phyloP scores from a whole-genome alignment of 1,140 invertebrate species.

The Cotesia typhae region DNA sequence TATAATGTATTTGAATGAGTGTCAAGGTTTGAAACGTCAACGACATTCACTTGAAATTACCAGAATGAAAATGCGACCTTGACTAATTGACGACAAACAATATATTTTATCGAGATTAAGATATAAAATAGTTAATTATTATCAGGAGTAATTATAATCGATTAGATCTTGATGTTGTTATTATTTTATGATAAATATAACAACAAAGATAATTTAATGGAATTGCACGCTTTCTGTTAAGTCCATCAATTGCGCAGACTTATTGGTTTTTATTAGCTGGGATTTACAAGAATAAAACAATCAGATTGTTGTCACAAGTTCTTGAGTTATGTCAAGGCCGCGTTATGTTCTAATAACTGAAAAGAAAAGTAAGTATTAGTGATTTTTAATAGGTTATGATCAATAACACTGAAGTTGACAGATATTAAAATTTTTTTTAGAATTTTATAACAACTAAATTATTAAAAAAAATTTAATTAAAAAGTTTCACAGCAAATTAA shows the following conservation, averaged over 20 bases:
- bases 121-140: slow-evolving; percentile 3
- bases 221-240: neutral
- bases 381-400: neutral
- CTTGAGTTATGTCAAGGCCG: neutral
- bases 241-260: neutral
- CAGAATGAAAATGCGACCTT: slow-evolving; percentile 13
- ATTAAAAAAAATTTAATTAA: too few species aligned
- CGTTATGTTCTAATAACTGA: neutral
- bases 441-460: too few species aligned
- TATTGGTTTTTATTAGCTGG: neutral
- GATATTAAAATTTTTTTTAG: too few species aligned
- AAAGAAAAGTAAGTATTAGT: neutral
- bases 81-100: neutral
- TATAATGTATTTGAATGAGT: neutral
- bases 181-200: too few species aligned
- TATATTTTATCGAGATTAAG: neutral
- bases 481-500: too few species aligned
- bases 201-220: neutral
- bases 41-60: neutral
- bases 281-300: slow-evolving; percentile 34
- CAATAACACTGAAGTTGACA: too few species aligned
- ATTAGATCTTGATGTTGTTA: neutral
- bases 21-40: slow-evolving; percentile 17
- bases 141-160: neutral
- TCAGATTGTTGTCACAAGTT: slow-evolving; percentile 33